Evolutionary conservation across 2,113 vertebrate species (phyloP).

Genomic region (Leptodactylus fuscus): DNA sequence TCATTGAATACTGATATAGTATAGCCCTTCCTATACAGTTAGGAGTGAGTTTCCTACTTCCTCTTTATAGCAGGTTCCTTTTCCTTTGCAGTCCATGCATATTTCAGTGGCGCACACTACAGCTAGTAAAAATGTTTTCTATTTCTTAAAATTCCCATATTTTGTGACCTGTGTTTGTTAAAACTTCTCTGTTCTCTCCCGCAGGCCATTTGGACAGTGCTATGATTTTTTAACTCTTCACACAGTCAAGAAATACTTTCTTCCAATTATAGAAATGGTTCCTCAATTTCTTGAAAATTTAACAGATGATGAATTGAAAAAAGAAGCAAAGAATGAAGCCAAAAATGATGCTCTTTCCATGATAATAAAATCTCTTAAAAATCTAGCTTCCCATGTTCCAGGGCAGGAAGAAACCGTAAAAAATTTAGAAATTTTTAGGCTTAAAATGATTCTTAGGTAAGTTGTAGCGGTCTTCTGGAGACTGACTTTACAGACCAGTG

Average conservation of each 20-base stretch:
- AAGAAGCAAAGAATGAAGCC: constrained; percentile 99
- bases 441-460: constrained; percentile 99
- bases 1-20: too few species aligned
- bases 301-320: constrained; percentile 98
- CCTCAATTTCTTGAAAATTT: constrained; percentile 99
- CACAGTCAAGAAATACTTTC: constrained; percentile 99
- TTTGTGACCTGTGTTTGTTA: neutral
- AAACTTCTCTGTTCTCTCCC: constrained; percentile 60
- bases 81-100: too few species aligned
- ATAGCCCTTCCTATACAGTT: too few species aligned
- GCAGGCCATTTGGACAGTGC: constrained; percentile 98
- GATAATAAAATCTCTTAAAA: constrained; percentile 99
- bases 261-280: constrained; percentile 99
- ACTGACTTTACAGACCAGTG: too few species aligned
- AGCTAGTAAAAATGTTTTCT: too few species aligned
- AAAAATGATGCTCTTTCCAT: constrained; percentile 99
- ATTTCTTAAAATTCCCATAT: too few species aligned
- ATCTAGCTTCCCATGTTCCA: constrained; percentile 96
- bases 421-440: constrained; percentile 99
- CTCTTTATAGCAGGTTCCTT: too few species aligned
- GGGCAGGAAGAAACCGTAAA: constrained; percentile 99
- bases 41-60: too few species aligned
- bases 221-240: constrained; percentile 98
- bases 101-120: too few species aligned
- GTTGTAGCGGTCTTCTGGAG: too few species aligned